A percentile compares a stretch with the other conserved stretches of the same genome.
phyloP scores from a whole-genome alignment of 1,140 invertebrate genomes.

The Apis florea region DNA sequence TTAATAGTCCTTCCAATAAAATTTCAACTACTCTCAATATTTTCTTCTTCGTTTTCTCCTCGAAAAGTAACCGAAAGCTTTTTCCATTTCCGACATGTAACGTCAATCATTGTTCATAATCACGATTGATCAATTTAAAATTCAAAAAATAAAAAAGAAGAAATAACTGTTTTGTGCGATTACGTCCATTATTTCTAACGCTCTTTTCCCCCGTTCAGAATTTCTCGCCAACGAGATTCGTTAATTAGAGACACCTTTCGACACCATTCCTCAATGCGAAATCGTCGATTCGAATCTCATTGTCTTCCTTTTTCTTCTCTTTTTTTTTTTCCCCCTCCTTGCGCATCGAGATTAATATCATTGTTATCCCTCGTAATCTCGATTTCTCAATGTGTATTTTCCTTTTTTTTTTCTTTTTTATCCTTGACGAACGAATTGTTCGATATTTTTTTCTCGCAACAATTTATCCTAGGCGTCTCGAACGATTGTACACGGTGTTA shows the following conservation, averaged over 20 bases:
- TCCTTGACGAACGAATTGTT: not conserved
- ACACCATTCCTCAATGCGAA: not conserved
- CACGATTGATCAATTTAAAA: too few relatives aligned
- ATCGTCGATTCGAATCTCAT: conserved; percentile 9
- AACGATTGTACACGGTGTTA: not conserved
- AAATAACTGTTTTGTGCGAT: too few relatives aligned
- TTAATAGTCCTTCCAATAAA: too few relatives aligned
- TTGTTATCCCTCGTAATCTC: not conserved
- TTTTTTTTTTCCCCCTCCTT: not conserved
- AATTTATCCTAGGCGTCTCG: too few relatives aligned
- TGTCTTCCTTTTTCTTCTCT: not conserved
- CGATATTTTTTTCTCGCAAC: not conserved
- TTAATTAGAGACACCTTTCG: conserved; percentile 12
- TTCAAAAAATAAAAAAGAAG: too few relatives aligned
- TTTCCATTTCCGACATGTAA: conserved; percentile 7
- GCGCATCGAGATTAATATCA: not conserved
- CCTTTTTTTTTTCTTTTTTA: not conserved
- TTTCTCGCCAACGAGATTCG: not conserved
- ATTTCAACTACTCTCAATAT: too few relatives aligned
- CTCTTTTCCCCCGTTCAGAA: not conserved
- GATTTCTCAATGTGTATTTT: not conserved
- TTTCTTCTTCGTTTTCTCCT: too few relatives aligned
- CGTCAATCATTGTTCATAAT: too few relatives aligned
- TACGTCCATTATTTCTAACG: not conserved
- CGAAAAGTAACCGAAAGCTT: too few relatives aligned